Percentiles rank a stretch among this genome's conserved stretches.
Evolutionary conservation across 2,888 invertebrate species (phyloP).

Genomic region (Orchesellides sinensis): DNA sequence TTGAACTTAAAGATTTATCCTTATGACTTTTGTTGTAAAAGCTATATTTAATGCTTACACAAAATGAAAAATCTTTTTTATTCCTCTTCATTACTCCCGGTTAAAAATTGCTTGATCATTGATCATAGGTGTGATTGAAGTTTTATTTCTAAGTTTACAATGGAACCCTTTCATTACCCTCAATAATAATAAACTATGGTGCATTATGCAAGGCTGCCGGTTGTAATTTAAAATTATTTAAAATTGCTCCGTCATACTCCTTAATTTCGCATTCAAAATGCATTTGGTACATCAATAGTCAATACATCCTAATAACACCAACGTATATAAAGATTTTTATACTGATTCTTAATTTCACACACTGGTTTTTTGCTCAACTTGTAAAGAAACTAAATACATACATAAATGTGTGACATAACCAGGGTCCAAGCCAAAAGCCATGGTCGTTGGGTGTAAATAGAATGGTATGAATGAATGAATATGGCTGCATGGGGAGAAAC

Average conservation of each 20-base stretch:
- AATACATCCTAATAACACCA: not conserved
- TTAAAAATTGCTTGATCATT: constrained; percentile 21
- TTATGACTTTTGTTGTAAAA: too few relatives aligned
- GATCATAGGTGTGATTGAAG: constrained; percentile 27
- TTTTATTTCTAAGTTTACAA: too few relatives aligned
- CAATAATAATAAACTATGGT: too few relatives aligned
- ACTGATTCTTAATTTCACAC: too few relatives aligned
- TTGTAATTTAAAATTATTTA: constrained; percentile 3
- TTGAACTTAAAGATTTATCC: too few relatives aligned
- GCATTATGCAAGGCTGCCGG: too few relatives aligned
- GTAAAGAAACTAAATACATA: too few relatives aligned
- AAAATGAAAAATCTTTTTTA: constrained; percentile 2
- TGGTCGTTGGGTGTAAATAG: not conserved
- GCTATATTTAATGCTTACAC: too few relatives aligned
- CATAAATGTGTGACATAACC: constrained; percentile 20
- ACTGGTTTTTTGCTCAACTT: too few relatives aligned
- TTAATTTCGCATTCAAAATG: constrained; percentile 13
- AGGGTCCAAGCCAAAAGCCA: not conserved
- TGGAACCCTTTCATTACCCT: too few relatives aligned
- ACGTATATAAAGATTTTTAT: not conserved
- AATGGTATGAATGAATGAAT: not conserved
- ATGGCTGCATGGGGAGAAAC: constrained; percentile 19
- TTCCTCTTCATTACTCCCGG: constrained; percentile 11
- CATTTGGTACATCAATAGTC: not conserved
- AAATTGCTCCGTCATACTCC: constrained; percentile 8